phyloP scores from a whole-genome alignment of 2,888 invertebrate species.

The Lumbricus terrestris region DNA sequence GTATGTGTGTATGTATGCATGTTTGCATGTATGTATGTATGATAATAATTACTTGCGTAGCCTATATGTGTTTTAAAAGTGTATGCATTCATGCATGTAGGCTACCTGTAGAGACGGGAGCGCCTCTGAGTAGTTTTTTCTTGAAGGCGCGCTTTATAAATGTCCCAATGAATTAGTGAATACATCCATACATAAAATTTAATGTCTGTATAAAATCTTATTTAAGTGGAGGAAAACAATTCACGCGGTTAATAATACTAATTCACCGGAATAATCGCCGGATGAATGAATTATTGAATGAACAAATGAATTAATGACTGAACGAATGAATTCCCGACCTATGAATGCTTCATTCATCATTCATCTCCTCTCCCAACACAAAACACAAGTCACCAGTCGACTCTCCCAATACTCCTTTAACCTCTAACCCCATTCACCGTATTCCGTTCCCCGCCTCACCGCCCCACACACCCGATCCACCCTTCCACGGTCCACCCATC shows the following conservation, averaged over 20 bases:
- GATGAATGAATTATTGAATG: neutral
- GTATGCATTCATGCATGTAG: too few relatives aligned
- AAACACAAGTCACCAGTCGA: neutral
- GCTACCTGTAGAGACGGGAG: too few relatives aligned
- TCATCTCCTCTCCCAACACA: neutral
- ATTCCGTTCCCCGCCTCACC: neutral
- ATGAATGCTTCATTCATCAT: neutral
- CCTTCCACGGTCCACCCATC: too few relatives aligned
- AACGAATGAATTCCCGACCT: too few relatives aligned
- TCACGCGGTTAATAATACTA: too few relatives aligned
- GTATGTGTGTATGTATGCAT: neutral
- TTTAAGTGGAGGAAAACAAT: neutral
- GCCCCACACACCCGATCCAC: neutral
- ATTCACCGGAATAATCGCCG: neutral
- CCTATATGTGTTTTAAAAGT: too few relatives aligned
- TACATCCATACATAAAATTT: too few relatives aligned
- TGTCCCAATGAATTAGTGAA: too few relatives aligned
- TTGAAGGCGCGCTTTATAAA: too few relatives aligned
- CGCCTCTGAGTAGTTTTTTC: too few relatives aligned
- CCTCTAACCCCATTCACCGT: neutral
- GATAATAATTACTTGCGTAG: too few relatives aligned
- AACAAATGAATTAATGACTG: neutral
- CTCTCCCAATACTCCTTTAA: neutral
- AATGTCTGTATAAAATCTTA: neutral
- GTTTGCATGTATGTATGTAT: neutral